Evolutionary conservation across 2,888 invertebrate genomes (phyloP), one percentile per base, ranked within the genome.

Genomic region (Monopis laevigella): DNA sequence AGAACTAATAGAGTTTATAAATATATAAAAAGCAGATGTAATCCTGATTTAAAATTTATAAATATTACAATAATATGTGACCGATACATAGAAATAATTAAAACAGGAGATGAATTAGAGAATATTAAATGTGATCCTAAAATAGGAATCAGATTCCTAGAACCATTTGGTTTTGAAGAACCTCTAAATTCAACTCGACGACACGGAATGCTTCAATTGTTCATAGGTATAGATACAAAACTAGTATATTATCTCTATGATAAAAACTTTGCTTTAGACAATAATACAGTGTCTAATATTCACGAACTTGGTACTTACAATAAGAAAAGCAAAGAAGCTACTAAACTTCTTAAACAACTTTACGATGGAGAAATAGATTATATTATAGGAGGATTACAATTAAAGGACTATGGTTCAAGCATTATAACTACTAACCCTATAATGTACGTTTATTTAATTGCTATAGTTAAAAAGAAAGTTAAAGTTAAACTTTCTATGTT

Each of bases 271-370:
- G 8, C 11, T 13, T 28, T 27, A 8, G 24, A 39, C 27, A 27
- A 39, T 13, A 11, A 39, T 16, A 10, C 28, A 10, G 28, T 27
- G 2, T 39, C 28, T 10, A 8, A 13, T 11, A 27, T 10, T 10
- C 26, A 39, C 28, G 2, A 10, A 6, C 18, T 39, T 11, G 39
- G 39, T 16, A 14, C 32, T 14, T 32, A 28, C 12, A 17, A 26
- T 27, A 4, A 39, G 14, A 12, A 5, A 28, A 39, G 14, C 6
- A 14, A 27, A 12, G 18, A 6, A 12, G n/a, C 10, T 11, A 17
- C 3, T 27, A 28, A 28, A 16, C 14, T 39, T 13, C 27, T 39
- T 5, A 39, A 39, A 27, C 28, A 39, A 27, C 27, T 39, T 16
- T 2, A 17, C 10, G 39, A 39, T 17, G 18, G 18, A 26, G 1